Conservation (phyloP, 2,888 invertebrate species). For the Saturnia pavonia region DNA sequence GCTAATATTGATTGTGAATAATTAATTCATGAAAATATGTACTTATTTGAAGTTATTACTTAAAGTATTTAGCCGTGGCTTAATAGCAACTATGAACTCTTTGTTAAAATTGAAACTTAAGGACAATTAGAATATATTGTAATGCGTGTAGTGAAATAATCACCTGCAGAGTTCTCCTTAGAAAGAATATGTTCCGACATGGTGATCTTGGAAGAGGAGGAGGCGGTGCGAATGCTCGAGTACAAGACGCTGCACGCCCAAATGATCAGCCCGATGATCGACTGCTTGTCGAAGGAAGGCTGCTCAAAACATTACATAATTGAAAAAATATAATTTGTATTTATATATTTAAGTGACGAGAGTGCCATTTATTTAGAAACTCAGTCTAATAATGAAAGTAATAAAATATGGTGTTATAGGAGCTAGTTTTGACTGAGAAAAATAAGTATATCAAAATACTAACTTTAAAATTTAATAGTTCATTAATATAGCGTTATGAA, state of each 20-base stretch:
- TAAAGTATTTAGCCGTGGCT: background rate
- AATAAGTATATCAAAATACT: too few relatives aligned
- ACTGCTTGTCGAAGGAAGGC: slow-evolving; percentile 91
- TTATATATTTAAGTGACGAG: too few relatives aligned
- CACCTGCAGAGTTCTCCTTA: slow-evolving; percentile 87
- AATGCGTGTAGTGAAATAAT: slow-evolving; percentile 39
- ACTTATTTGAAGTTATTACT: background rate
- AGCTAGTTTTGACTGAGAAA: too few relatives aligned
- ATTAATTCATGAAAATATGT: background rate
- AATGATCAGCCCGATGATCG: slow-evolving; percentile 94
- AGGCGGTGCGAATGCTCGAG: slow-evolving; percentile 97
- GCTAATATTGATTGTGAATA: background rate
- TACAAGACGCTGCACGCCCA: slow-evolving; percentile 98
- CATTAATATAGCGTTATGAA: too few relatives aligned
- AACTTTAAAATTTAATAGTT: too few relatives aligned
- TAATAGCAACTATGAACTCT: background rate
- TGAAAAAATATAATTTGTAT: background rate
- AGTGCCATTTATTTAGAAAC: too few relatives aligned
- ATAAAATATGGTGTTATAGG: too few relatives aligned
- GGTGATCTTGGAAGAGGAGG: slow-evolving; percentile 94
- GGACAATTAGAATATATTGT: background rate
- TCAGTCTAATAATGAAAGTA: too few relatives aligned
- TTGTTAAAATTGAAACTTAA: slow-evolving; percentile 12
- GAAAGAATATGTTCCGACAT: slow-evolving; percentile 91
- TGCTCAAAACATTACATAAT: slow-evolving; percentile 32